Percentiles rank a stretch among this genome's conserved stretches.
Evolutionary conservation across 2,113 vertebrate genomes (phyloP).

Genomic region (Caranx melampygus): DNA sequence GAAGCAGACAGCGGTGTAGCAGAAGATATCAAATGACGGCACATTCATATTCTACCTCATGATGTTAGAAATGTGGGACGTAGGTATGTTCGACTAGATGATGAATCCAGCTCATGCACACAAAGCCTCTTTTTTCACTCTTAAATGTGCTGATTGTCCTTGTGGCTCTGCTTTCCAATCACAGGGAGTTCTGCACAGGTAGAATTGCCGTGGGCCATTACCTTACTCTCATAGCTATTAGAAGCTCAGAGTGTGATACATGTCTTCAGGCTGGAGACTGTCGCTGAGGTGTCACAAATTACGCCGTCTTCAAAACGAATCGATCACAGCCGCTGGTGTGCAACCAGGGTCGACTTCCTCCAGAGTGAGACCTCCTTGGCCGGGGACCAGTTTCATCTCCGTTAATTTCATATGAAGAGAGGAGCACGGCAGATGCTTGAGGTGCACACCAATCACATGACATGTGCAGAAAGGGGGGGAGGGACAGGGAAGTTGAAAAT

Average conservation of each 20-base stretch:
- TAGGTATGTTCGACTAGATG: background rate
- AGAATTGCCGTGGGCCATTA: conserved; percentile 50
- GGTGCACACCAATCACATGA: no score
- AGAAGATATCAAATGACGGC: conserved; percentile 2
- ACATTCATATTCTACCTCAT: background rate
- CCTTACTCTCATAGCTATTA: conserved; percentile 50
- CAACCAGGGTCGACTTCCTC: background rate
- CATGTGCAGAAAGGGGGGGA: background rate
- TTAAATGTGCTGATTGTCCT: conserved; percentile 35
- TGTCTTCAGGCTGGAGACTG: conserved; percentile 26
- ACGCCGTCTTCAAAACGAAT: conserved; percentile 35
- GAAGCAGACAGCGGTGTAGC: background rate
- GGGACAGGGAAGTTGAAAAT: background rate
- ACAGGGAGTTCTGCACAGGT: conserved; percentile 44
- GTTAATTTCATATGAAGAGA: conserved; percentile 41
- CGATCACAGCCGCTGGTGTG: conserved; percentile 8
- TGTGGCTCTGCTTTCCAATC: conserved; percentile 48
- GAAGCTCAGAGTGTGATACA: conserved; percentile 57
- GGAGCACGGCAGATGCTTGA: background rate
- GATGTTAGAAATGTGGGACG: background rate
- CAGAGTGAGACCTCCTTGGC: conserved; percentile 2
- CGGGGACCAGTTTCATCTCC: conserved; percentile 27
- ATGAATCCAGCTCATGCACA: conserved; percentile 9
- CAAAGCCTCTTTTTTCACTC: background rate
- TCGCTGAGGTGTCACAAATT: conserved; percentile 36